Evolutionary conservation across 1,140 invertebrate genomes (phyloP), one percentile per base, ranked within the genome.

Genomic region (Procambarus clarkii): DNA sequence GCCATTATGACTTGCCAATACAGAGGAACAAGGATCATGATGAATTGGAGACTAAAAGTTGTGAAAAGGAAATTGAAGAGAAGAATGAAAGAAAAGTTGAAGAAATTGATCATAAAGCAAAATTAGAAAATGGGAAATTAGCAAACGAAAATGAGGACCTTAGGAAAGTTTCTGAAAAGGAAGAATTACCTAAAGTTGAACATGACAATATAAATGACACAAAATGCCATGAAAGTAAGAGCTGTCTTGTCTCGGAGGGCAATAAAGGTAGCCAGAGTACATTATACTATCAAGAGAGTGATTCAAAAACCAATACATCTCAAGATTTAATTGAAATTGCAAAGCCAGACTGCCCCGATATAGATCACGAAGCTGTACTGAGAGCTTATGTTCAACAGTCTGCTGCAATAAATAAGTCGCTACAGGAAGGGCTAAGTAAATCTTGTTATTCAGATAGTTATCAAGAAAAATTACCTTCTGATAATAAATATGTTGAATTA

Each of bases 351-450:
- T 34, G 9, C 54, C 24, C 80, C 76, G 80, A 83, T n/a, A 58
- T 76, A 74, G 87, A 89, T 82, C 87, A 89, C 54, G 80, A 71
- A 18, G 69, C 87, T 34, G 64, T 89, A 15, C 64, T 81, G 13
- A 89, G 80, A 54, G 87, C 80, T 4, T 89, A 58, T 89, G 64
- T 89, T 46, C 13, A 82, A 58, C 24, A 82, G 64, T 60, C 69
- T 44, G 71, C 78, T 9, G 50, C 13, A 50, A n/a, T 34, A 71
- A 82, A 74, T 64, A 81, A 82, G 13, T 60, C 24, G 18, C 7
- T 58, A 24, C 24, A 21, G 13, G 78, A 76, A 50, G 64, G n/a
- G 15, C 44, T 76, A 34, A 45, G 9, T 69, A 78, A 76, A 13
- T 7, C 76, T 18, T 15, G 50, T 78, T 18, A 83, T n/a, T 50